Base-by-base conservation (phyloP, 2,888 invertebrate species). In the Toxonevra muliebris region DNA sequence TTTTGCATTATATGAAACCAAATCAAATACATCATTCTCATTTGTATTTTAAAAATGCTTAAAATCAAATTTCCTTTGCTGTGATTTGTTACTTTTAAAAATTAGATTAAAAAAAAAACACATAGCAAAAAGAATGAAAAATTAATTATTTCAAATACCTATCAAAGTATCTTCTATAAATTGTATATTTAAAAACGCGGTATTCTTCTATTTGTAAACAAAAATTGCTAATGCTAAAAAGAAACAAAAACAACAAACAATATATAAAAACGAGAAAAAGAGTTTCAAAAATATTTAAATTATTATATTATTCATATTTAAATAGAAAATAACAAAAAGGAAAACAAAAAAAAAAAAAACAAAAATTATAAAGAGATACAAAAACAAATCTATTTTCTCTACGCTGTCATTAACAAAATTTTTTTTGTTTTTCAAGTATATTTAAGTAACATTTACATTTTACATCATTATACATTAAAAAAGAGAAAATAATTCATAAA, bases 11-110 rank as follows among this genome's bases (percentile, higher is more conserved):
- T 69, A 58, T 53, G 48, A 62, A 30, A 52, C 17, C 53, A 66
- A 30, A 30, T 7, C 30, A 30, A 30, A 30, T 7, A 30, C 30
- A 30, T 7, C 2, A 30, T 7, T 30, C 30, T 30, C 30, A 30
- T 30, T 30, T 30, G 30, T 30, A 30, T 30, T 30, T 2, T 7
- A 43, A 71, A 43, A 71, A 65, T 53, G 40, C 68, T 68, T 71
- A 71, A 2, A 30, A 30, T 4, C 3, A 30, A 4, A 4, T 71
- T 71, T 71, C 69, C 69, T 71, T 58, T 71, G 69, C 68, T 69
- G 65, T 67, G 54, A 71, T 64, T n/a, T 52, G 65, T 68, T 63
- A 48, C 42, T 61, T 58, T 20, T 7, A 64, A 59, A 52, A 65
- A 41, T 20, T 12, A 53, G 19, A 19, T 48, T 53, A 53, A 48